phyloP scores from a whole-genome alignment of 30 jellyfish, hydroid and myxozoan species.

The Mastigias papua region DNA sequence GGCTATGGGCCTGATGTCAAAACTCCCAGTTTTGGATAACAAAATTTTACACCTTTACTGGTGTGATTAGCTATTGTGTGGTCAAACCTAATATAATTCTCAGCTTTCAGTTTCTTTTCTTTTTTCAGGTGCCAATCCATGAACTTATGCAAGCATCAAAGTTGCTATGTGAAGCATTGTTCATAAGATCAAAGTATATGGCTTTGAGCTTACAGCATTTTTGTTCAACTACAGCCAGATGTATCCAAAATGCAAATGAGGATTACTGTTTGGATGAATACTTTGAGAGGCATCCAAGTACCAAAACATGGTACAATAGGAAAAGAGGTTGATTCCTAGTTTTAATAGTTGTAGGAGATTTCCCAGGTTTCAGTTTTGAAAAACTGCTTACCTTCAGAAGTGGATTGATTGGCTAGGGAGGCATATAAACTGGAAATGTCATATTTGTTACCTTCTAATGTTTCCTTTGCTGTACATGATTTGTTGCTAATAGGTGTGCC shows the following conservation, averaged over 20 bases:
- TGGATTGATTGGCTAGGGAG: too few species aligned
- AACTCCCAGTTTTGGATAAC: too few species aligned
- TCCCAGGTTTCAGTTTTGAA: not conserved
- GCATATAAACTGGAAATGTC: too few species aligned
- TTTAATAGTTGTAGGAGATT: too few species aligned
- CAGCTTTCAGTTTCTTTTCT: not conserved
- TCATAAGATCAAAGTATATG: constrained; percentile 97
- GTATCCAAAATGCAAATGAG: constrained; percentile 83
- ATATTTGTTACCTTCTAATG: too few species aligned
- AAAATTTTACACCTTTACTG: too few species aligned
- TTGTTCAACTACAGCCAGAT: constrained; percentile 90
- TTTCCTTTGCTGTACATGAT: too few species aligned
- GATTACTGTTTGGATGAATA: constrained; percentile 69
- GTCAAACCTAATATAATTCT: too few species aligned
- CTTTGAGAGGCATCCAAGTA: constrained; percentile 56
- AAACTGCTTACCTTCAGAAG: too few species aligned
- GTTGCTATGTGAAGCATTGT: constrained; percentile 95
- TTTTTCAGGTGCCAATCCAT: constrained; percentile 89
- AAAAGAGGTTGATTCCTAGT: constrained; percentile 68
- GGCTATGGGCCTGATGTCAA: too few species aligned
- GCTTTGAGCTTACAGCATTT: constrained; percentile 92
- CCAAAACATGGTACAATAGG: constrained; percentile 60
- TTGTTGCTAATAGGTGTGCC: too few species aligned
- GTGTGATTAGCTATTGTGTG: too few species aligned
- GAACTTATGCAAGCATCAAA: constrained; percentile 94